Conservation (phyloP, 30 jellyfish, hydroid and myxozoan species). For the Aurelia aurita region DNA sequence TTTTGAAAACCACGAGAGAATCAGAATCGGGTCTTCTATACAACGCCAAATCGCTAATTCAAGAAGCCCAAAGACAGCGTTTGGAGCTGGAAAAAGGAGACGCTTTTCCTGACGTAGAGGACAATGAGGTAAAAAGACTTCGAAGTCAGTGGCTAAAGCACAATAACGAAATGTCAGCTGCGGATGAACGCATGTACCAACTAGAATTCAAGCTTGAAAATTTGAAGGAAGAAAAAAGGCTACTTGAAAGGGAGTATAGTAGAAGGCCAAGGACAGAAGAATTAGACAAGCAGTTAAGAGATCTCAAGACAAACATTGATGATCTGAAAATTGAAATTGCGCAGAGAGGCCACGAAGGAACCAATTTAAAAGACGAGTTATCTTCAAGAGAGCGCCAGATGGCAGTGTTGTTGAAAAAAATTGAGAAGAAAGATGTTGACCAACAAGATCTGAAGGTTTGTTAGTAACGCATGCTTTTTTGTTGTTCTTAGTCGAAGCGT, state of each 20-base stretch:
- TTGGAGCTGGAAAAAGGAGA: conserved; percentile 85
- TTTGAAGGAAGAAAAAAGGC: conserved; percentile 78
- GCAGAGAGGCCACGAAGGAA: conserved; percentile 86
- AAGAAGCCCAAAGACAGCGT: conserved; percentile 76
- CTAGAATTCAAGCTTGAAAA: conserved; percentile 70
- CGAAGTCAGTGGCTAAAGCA: conserved; percentile 78
- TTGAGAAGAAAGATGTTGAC: conserved; percentile 73
- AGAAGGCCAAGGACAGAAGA: conserved; percentile 91
- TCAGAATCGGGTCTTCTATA: conserved; percentile 70
- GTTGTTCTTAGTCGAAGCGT: no score
- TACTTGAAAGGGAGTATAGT: conserved; percentile 76
- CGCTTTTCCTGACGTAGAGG: conserved; percentile 89
- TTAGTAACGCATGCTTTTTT: no score
- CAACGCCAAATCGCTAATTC: conserved; percentile 80
- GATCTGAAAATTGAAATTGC: conserved; percentile 84
- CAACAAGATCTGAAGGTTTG: conserved; percentile 82
- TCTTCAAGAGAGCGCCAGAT: conserved; percentile 53
- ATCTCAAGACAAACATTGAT: conserved; percentile 63
- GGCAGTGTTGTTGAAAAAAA: conserved; percentile 35
- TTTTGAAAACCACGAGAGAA: conserved; percentile 67
- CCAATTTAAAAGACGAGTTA: conserved; percentile 80
- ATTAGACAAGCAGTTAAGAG: conserved; percentile 76
- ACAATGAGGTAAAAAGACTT: conserved; percentile 85
- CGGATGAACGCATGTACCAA: conserved; percentile 80
- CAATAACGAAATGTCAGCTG: conserved; percentile 79